phyloP scores from a whole-genome alignment of 2,797 vertebrate species.

The Spatula versicolor region DNA sequence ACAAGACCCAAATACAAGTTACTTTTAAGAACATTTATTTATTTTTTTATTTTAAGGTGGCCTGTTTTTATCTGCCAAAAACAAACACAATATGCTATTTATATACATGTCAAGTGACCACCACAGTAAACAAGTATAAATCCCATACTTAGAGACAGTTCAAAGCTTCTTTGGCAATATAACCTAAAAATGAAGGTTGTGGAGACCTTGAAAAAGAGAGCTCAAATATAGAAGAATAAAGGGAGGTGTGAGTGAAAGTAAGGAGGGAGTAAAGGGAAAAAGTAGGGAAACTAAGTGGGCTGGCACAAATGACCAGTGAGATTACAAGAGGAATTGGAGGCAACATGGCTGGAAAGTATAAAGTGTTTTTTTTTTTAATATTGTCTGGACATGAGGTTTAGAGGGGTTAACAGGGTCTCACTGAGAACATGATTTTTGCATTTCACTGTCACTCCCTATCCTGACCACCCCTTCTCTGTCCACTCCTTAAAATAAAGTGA shows the following conservation, averaged over 20 bases:
- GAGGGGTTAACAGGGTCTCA: background rate
- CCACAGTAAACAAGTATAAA: background rate
- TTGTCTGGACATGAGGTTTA: background rate
- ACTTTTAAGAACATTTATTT: background rate
- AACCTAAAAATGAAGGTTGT: background rate
- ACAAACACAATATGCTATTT: background rate
- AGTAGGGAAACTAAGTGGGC: background rate
- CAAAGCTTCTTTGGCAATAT: background rate
- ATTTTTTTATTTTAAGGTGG: conserved; percentile 3
- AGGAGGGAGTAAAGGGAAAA: background rate
- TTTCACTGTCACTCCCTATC: background rate
- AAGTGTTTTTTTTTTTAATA: background rate
- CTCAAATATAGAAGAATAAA: background rate
- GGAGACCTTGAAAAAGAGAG: background rate
- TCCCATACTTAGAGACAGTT: background rate
- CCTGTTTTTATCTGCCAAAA: conserved; percentile 27
- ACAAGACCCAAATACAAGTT: conserved; percentile 12
- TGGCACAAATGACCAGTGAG: background rate
- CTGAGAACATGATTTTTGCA: background rate
- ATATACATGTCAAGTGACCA: background rate
- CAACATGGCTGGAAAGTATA: background rate
- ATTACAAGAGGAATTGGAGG: background rate
- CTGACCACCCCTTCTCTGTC: background rate
- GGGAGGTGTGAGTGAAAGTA: background rate
- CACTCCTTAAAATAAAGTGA: background rate